These are phyloP conservation scores for Musca domestica DNA, from an alignment of 1,140 invertebrate genomes.

Conservation along the genomic window DNA sequence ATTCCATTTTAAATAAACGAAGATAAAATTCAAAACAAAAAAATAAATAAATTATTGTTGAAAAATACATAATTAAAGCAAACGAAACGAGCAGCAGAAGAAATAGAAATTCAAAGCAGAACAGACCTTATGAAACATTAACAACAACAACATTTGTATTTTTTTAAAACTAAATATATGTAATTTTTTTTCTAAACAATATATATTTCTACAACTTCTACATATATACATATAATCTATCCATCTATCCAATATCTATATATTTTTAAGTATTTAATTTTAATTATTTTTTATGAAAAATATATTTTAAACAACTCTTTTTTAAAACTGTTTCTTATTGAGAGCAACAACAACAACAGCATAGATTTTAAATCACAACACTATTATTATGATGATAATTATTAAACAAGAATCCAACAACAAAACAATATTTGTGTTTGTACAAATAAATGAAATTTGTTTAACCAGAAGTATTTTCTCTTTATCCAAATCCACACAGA, in stretches of 20 bases:
- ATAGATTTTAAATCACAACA: too few species aligned
- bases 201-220: slow-evolving; percentile 9
- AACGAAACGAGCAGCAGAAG: too few species aligned
- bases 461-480: too few species aligned
- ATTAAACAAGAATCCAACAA: neutral
- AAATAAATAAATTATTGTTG: neutral
- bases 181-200: slow-evolving; percentile 1
- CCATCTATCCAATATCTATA: neutral
- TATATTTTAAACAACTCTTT: slow-evolving; percentile 7
- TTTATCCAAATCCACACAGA: too few species aligned
- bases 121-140: neutral
- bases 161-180: neutral
- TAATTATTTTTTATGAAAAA: slow-evolving; percentile 5
- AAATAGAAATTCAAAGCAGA: neutral
- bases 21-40: neutral
- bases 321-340: slow-evolving; percentile 2
- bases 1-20: too few species aligned
- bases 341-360: neutral
- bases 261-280: slow-evolving; percentile 16
- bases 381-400: neutral
- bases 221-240: neutral
- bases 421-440: neutral
- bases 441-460: neutral
- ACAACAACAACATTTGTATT: slow-evolving; percentile 2
- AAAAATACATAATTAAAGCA: too few species aligned